Evolutionary conservation across 2,888 invertebrate genomes (phyloP).

Genomic region (Coelopa pilipes): DNA sequence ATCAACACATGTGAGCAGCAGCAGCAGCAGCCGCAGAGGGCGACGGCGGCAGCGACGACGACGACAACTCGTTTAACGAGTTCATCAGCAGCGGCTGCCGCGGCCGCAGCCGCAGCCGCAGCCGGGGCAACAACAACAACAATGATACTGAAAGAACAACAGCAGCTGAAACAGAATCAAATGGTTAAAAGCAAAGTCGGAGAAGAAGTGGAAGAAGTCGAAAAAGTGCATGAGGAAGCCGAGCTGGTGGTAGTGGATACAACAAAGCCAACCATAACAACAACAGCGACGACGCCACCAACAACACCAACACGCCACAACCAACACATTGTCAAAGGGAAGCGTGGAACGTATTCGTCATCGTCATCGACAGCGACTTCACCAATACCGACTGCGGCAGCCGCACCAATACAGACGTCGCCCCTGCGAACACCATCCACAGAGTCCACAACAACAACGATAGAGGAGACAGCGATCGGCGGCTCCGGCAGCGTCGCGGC

Average conservation of each 20-base stretch:
- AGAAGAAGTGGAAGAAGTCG: slow-evolving; percentile 18
- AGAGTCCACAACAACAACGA: neutral
- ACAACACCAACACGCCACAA: slow-evolving; percentile 38
- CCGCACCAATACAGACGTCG: no score
- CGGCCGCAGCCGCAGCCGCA: slow-evolving; percentile 1
- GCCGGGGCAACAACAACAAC: slow-evolving; percentile 38
- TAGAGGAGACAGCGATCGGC: slow-evolving; percentile 48
- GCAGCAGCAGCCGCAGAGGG: slow-evolving; percentile 18
- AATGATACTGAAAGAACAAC: neutral
- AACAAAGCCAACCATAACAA: slow-evolving; percentile 26
- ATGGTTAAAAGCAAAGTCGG: slow-evolving; percentile 33
- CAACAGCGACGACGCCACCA: slow-evolving; percentile 35
- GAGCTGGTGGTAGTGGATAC: slow-evolving; percentile 48
- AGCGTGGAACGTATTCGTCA: slow-evolving; percentile 37
- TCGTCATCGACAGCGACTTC: slow-evolving; percentile 24
- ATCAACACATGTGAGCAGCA: slow-evolving; percentile 33
- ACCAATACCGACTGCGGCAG: neutral
- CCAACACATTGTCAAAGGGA: slow-evolving; percentile 38
- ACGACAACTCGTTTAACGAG: slow-evolving; percentile 48
- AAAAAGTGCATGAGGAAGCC: slow-evolving; percentile 6
- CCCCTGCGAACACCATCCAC: slow-evolving; percentile 14
- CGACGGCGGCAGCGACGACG: slow-evolving; percentile 46
- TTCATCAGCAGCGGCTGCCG: slow-evolving; percentile 36
- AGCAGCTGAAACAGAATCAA: slow-evolving; percentile 39
- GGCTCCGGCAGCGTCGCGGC: slow-evolving; percentile 41